These are phyloP conservation scores for Oxycera nigricornis DNA, from an alignment of 2,888 invertebrate genomes.

Conservation along the genomic window DNA sequence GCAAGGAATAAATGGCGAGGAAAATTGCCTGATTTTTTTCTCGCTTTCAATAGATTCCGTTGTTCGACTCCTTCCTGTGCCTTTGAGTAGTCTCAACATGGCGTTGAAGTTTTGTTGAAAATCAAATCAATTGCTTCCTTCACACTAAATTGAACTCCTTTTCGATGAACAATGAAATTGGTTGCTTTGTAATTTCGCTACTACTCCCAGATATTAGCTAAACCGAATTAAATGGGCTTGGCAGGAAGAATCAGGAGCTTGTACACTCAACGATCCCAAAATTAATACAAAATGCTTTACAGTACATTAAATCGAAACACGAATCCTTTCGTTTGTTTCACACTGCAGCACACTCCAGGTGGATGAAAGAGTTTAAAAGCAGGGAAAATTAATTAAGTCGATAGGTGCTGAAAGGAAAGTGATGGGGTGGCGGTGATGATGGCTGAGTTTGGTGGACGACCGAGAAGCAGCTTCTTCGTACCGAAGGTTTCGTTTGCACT, in stretches of 20 bases:
- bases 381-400: constrained; percentile 27
- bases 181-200: not conserved
- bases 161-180: no score
- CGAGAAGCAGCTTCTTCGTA: not conserved
- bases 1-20: no score
- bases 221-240: not conserved
- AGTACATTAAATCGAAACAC: constrained; percentile 24
- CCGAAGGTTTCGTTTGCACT: no score
- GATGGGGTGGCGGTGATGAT: not conserved
- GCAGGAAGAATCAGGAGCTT: not conserved
- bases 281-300: constrained; percentile 10
- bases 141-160: no score
- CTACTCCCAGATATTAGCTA: not conserved
- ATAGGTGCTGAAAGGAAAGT: not conserved
- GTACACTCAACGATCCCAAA: not conserved
- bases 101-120: no score
- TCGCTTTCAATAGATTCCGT: no score
- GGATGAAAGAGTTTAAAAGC: constrained; percentile 2
- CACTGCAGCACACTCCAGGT: not conserved
- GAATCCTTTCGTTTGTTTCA: constrained; percentile 21
- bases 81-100: no score
- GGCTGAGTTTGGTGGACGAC: not conserved
- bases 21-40: no score
- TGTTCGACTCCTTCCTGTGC: no score
- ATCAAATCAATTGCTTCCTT: no score